Base-by-base conservation (phyloP, 2,113 vertebrate genomes). In the Diphyllodes magnificus region DNA sequence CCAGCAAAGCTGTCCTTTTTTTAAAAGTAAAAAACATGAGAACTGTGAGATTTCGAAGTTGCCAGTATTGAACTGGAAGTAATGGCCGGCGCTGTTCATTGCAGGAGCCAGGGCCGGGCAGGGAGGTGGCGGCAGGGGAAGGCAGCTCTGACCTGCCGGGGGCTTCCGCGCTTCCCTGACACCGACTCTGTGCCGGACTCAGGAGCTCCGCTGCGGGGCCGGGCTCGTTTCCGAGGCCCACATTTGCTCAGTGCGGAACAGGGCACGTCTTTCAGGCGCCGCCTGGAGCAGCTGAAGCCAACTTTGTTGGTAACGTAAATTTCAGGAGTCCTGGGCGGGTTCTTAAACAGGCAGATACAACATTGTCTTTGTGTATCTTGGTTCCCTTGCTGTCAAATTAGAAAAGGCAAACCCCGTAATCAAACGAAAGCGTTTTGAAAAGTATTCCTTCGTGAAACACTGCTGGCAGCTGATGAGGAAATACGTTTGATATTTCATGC, bases 191-290 rank as follows among this genome's bases (percentile, higher is more conserved):
- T 3, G 40, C 42, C 14, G 35, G 12, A 1, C 31, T 1, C 1
- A 2, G 17, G 37, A 22, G 44, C 39, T 18, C 13, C 15, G 45
- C 47, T 6, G 60, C 4, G 3, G 18, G 6, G 39, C 47, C 18
- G 18, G 47, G n/a, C 69, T 2, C 2, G 0, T 5, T 50, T 6
- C 21, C 7, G 0, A 4, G 40, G 17, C 28, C 24, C 6, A 0
- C 9, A 0, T 21, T 15, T 3, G 44, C 59, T 6, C 18, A 0
- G 21, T 1, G 75, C 2, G 2, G 25, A 12, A 1, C 33, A 3
- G 14, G 35, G 28, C 39, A 7, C 1, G 1, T 8, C 44, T 56
- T 27, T 0, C 56, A 11, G 68, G 44, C 35, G 33, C 35, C 11
- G 0, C 27, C 51, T 59, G 66, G 50, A 70, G 21, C 0, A 8